Percentiles rank a stretch among this genome's conserved stretches.
These are phyloP conservation scores for Megaceryle maxima DNA, from an alignment of 2,113 vertebrate species.

Conservation along the genomic window DNA sequence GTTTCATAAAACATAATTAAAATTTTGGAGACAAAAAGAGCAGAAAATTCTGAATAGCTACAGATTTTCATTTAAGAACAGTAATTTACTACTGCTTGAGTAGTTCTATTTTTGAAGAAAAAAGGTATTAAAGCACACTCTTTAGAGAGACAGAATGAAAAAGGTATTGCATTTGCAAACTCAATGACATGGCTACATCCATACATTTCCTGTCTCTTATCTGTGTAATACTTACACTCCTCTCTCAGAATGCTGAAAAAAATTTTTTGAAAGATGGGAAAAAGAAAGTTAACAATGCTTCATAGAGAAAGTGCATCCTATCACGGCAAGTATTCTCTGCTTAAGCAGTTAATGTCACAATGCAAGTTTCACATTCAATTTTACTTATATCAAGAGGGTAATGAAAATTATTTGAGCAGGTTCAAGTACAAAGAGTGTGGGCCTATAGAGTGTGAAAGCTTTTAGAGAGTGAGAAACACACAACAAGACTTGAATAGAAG, in stretches of 20 bases:
- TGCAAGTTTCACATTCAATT: not conserved
- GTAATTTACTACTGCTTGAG: not conserved
- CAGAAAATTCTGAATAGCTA: not conserved
- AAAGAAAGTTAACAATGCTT: not conserved
- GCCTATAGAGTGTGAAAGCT: not conserved
- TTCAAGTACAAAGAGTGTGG: not conserved
- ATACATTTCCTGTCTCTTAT: not conserved
- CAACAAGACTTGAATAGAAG: not conserved
- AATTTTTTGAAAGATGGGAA: not conserved
- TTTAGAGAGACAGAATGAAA: not conserved
- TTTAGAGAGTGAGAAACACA: not conserved
- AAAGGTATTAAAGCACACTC: not conserved
- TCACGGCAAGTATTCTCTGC: not conserved
- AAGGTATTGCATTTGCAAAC: not conserved
- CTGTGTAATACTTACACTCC: not conserved
- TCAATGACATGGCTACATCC: not conserved
- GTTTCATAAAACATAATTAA: conserved; percentile 4
- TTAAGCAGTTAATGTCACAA: not conserved
- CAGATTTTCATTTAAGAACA: not conserved
- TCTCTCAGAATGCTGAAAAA: not conserved
- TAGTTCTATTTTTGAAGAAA: not conserved
- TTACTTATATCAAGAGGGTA: not conserved
- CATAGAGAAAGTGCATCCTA: not conserved
- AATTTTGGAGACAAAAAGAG: not conserved
- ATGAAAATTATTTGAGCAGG: not conserved